These are phyloP conservation scores for Anthonomus grandis DNA, from an alignment of 1,140 invertebrate genomes.

Conservation along the genomic window DNA sequence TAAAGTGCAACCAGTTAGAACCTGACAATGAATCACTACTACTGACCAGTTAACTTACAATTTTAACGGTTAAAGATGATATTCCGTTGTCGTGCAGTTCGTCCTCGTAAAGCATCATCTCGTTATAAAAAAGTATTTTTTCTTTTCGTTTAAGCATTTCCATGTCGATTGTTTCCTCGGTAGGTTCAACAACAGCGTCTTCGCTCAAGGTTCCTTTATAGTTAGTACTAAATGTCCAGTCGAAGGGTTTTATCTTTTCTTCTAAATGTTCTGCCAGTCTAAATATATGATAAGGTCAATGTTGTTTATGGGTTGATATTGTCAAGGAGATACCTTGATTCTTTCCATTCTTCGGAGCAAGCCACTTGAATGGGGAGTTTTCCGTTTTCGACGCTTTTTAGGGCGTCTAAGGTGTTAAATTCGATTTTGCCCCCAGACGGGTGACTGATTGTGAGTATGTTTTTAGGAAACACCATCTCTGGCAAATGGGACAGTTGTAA, in stretches of 20 bases:
- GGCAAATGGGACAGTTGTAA: slow-evolving; percentile 86
- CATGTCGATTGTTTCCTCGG: slow-evolving; percentile 80
- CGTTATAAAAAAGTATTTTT: slow-evolving; percentile 92
- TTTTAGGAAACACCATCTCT: slow-evolving; percentile 97
- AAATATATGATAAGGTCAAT: too few relatives aligned
- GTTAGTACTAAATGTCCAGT: slow-evolving; percentile 97
- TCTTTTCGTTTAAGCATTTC: slow-evolving; percentile 88
- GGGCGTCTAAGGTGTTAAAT: slow-evolving; percentile 89
- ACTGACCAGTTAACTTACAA: slow-evolving; percentile 63
- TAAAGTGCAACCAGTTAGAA: too few relatives aligned
- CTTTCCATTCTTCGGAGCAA: slow-evolving; percentile 86
- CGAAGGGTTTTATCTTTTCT: slow-evolving; percentile 84
- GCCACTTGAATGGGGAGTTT: slow-evolving; percentile 79
- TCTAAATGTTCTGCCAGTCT: slow-evolving; percentile 63
- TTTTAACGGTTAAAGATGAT: slow-evolving; percentile 86
- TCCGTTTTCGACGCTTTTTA: slow-evolving; percentile 75
- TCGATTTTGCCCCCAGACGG: slow-evolving; percentile 68
- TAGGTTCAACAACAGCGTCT: slow-evolving; percentile 57
- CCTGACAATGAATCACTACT: too few relatives aligned
- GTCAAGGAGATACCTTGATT: slow-evolving; percentile 64
- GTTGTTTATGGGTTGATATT: too few relatives aligned
- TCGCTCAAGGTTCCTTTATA: slow-evolving; percentile 82
- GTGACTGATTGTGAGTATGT: slow-evolving; percentile 68
- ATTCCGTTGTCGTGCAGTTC: slow-evolving; percentile 98
- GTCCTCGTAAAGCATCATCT: slow-evolving; percentile 94